Evolutionary conservation across 2,113 vertebrate species (phyloP), one percentile per base, ranked within the genome.

Genomic region (Actinemys pallida): DNA sequence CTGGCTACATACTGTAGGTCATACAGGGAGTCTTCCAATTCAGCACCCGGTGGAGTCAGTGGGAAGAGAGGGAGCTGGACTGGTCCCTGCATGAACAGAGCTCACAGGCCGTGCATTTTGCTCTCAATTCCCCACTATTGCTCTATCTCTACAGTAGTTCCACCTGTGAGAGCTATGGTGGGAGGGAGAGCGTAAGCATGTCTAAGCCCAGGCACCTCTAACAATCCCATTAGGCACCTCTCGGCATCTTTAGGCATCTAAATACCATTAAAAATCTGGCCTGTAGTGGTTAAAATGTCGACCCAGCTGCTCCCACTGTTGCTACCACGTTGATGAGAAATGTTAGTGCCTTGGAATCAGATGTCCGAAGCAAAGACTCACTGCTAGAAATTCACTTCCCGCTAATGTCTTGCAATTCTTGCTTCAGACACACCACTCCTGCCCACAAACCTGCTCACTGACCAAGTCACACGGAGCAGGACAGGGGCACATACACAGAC

Each of bases 381-480:
- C 9, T 19, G 6, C 2, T 13, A 62, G 52, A 4, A 45, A n/a
- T 1, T 4, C 22, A 24, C 19, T 1, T 72, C 2, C 1, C 27
- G 8, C 42, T 3, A 35, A 85, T 1, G 47, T 29, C 1, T 49
- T 1, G 5, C 42, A 87, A 39, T 2, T 45, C 39, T 65, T 78
- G 16, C 27, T 87, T 24, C 56, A 54, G 20, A 5, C 7, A 11
- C 19, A 17, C 20, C 13, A 9, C 27, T 84, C 9, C 35, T 35
- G 17, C 1, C 1, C 1, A 29, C 42, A 9, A 6, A 49, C 75
- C 45, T 1, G 1, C 1, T 52, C 10, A 12, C 62, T n/a, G 57
- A n/a, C 5, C 8, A 1, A 6, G 59, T 87, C 56, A 45, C 3
- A 1, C 17, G 59, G 83, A 62, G 45, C n/a, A 13, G 59, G 53